A percentile compares a stretch with the other conserved stretches of the same genome.
These are phyloP conservation scores for Drosophila nigromelanica DNA, from an alignment of 1,140 invertebrate species.

Conservation along the genomic window DNA sequence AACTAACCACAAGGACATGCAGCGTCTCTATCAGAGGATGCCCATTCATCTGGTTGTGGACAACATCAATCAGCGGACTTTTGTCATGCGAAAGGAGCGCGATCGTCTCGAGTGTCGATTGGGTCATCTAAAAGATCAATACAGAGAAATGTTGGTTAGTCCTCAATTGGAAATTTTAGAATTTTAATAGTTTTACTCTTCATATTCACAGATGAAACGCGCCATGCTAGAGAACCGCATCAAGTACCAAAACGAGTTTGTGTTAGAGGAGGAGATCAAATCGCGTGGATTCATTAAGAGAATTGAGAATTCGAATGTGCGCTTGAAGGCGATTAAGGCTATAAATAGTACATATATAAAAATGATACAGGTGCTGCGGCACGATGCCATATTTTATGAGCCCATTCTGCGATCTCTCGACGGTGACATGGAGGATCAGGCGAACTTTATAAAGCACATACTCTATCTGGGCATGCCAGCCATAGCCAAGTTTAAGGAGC, in stretches of 20 bases:
- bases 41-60: slow-evolving; percentile 75
- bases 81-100: slow-evolving; percentile 77
- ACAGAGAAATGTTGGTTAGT: slow-evolving; percentile 56
- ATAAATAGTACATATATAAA: slow-evolving; percentile 77
- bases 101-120: slow-evolving; percentile 71
- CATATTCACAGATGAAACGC: slow-evolving; percentile 39
- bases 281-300: slow-evolving; percentile 65
- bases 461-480: slow-evolving; percentile 76
- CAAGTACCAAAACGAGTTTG: slow-evolving; percentile 77
- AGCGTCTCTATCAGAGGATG: slow-evolving; percentile 77
- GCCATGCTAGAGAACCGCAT: slow-evolving; percentile 73
- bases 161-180: background rate
- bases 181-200: background rate
- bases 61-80: slow-evolving; percentile 80
- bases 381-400: slow-evolving; percentile 80
- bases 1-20: slow-evolving; percentile 73
- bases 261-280: slow-evolving; percentile 69
- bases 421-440: slow-evolving; percentile 76
- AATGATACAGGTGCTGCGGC: slow-evolving; percentile 72
- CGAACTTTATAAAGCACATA: slow-evolving; percentile 78
- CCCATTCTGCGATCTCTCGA: slow-evolving; percentile 73
- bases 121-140: slow-evolving; percentile 56
- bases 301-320: slow-evolving; percentile 78
- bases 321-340: slow-evolving; percentile 76
- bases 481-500: slow-evolving; percentile 68